A percentile compares a stretch with the other conserved stretches of the same genome.
These are phyloP conservation scores for Saccopteryx leptura DNA, from an alignment of 2,113 vertebrate genomes.

Conservation along the genomic window DNA sequence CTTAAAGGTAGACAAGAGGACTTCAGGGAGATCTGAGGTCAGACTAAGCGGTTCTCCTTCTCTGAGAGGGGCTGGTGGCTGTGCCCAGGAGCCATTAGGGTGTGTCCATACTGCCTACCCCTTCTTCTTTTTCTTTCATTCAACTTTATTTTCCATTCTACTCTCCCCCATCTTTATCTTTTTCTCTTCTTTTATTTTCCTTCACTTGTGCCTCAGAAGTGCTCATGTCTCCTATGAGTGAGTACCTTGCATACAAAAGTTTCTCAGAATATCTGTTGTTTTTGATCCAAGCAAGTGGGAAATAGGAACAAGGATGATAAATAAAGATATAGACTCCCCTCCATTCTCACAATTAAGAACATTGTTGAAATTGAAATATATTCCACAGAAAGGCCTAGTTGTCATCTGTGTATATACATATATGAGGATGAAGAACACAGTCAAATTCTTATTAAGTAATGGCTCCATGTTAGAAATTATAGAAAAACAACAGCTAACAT, in stretches of 20 bases:
- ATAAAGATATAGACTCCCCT: not conserved
- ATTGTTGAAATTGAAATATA: not conserved
- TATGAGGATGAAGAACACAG: not conserved
- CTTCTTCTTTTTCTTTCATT: not conserved
- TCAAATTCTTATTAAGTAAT: not conserved
- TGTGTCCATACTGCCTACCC: not conserved
- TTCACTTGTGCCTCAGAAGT: not conserved
- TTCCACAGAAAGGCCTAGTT: not conserved
- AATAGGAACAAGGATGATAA: not conserved
- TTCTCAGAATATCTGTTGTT: not conserved
- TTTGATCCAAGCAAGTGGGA: not conserved
- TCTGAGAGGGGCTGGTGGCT: no score
- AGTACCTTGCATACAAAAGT: not conserved
- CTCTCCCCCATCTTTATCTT: not conserved
- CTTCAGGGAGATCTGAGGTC: not conserved
- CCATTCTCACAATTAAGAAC: not conserved
- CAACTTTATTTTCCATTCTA: not conserved
- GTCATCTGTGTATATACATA: not conserved
- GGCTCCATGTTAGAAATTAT: not conserved
- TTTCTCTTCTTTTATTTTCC: not conserved
- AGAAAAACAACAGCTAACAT: not conserved
- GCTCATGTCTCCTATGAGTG: not conserved
- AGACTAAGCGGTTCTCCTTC: not conserved
- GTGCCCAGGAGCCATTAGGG: accelerated
- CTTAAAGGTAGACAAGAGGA: not conserved